Evolutionary conservation across 2,797 vertebrate species (phyloP).

Genomic region (Betta splendens): DNA sequence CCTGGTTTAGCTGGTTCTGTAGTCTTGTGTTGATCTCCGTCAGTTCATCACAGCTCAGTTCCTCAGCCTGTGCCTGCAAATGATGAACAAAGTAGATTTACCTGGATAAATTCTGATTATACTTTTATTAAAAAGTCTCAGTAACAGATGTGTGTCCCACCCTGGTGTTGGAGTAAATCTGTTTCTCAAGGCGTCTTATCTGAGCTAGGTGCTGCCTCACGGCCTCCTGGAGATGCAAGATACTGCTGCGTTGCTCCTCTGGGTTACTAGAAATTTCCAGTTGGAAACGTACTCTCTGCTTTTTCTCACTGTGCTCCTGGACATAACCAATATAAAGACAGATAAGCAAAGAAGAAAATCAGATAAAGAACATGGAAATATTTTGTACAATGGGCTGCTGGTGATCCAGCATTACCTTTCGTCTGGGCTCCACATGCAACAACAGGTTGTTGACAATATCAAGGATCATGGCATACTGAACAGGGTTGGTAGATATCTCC

Average conservation of each 20-base stretch:
- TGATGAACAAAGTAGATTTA: not conserved
- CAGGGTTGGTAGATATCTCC: conserved; percentile 98
- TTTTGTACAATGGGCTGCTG: not conserved
- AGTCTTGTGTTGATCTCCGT: conserved; percentile 89
- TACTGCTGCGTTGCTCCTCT: conserved; percentile 98
- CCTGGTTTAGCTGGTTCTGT: conserved; percentile 95
- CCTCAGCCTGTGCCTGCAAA: conserved; percentile 88
- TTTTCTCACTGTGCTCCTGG: conserved; percentile 98
- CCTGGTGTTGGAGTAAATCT: conserved; percentile 97
- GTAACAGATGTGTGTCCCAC: conserved; percentile 68
- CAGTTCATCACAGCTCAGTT: conserved; percentile 86
- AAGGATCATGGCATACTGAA: conserved; percentile 99
- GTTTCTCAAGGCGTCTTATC: conserved; percentile 94
- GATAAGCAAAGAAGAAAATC: not conserved
- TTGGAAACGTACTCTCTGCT: conserved; percentile 97
- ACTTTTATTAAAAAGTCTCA: no score
- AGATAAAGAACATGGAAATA: not conserved
- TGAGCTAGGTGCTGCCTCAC: conserved; percentile 95
- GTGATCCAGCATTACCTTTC: conserved; percentile 84
- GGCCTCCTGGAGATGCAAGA: conserved; percentile 94
- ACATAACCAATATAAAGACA: not conserved
- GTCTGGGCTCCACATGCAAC: conserved; percentile 94
- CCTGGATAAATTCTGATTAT: not conserved
- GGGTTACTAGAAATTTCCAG: conserved; percentile 98
- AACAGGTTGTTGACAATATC: conserved; percentile 98